A percentile compares a stretch with the other conserved stretches of the same genome.
Conservation (phyloP, 1,140 invertebrate species). For the Papilio glaucus region DNA sequence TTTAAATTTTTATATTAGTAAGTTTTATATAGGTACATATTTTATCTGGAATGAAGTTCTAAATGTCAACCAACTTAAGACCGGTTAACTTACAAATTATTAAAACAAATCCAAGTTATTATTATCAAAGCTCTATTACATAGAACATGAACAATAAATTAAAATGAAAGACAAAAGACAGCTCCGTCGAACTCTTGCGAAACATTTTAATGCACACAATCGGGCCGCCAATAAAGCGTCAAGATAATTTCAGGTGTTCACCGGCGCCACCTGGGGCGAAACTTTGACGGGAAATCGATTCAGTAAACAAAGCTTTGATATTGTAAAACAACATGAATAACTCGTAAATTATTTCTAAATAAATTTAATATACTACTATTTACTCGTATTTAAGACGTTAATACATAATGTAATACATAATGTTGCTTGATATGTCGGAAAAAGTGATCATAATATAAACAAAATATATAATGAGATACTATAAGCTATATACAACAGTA, state of each 20-base stretch:
- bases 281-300: conserved; percentile 24
- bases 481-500: too few species aligned
- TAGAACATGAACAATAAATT: conserved; percentile 28
- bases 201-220: conserved; percentile 33
- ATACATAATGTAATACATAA: too few species aligned
- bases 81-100: conserved; percentile 1
- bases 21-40: too few species aligned
- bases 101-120: conserved; percentile 7
- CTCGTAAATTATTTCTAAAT: neutral
- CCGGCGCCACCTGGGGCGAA: conserved; percentile 13
- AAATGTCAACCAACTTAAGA: neutral
- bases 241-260: conserved; percentile 29
- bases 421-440: too few species aligned
- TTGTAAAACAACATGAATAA: neutral
- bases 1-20: too few species aligned
- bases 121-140: conserved; percentile 1
- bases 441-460: too few species aligned
- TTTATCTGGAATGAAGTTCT: neutral
- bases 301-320: conserved; percentile 11
- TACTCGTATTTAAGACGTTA: too few species aligned
- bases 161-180: conserved; percentile 20
- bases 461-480: too few species aligned
- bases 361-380: too few species aligned
- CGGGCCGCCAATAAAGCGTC: conserved; percentile 32
- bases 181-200: conserved; percentile 8